A percentile compares a stretch with the other conserved stretches of the same genome.
Conservation (phyloP, 2,113 vertebrate genomes). For the Rhabdornis inornatus region DNA sequence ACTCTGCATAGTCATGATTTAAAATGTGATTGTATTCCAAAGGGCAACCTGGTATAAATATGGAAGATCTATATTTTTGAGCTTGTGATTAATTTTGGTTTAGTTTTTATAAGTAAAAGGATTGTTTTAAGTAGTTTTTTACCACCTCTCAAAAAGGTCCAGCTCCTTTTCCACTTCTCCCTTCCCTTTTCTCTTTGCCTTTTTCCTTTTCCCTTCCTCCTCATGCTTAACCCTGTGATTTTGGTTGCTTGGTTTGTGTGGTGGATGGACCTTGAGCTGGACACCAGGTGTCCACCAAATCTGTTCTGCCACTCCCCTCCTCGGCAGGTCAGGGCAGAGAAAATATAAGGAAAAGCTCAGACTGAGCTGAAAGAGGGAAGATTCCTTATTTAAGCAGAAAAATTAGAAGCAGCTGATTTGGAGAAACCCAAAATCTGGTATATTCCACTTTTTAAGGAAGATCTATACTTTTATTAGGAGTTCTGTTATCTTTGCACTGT, state of each 20-base stretch:
- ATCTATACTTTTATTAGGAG: neutral
- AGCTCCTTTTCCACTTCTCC: neutral
- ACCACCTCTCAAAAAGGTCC: neutral
- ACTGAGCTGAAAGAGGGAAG: neutral
- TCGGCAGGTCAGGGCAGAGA: neutral
- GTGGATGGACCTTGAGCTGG: neutral
- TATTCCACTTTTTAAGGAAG: neutral
- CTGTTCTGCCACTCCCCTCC: neutral
- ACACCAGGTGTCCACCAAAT: neutral
- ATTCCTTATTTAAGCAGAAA: neutral
- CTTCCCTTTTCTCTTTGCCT: neutral
- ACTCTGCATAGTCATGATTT: neutral
- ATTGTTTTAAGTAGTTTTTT: neutral
- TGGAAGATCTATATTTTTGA: neutral
- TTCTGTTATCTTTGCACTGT: neutral
- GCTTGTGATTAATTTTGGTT: neutral
- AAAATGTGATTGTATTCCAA: neutral
- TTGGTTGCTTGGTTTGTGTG: neutral
- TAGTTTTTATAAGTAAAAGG: neutral
- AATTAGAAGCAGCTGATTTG: neutral
- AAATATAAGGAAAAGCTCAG: neutral
- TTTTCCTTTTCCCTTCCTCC: neutral
- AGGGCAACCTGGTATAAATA: neutral
- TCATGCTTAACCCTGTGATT: neutral
- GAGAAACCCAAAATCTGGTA: neutral